Conservation (phyloP, 1,140 invertebrate genomes). For the Aporrectodea caliginosa region DNA sequence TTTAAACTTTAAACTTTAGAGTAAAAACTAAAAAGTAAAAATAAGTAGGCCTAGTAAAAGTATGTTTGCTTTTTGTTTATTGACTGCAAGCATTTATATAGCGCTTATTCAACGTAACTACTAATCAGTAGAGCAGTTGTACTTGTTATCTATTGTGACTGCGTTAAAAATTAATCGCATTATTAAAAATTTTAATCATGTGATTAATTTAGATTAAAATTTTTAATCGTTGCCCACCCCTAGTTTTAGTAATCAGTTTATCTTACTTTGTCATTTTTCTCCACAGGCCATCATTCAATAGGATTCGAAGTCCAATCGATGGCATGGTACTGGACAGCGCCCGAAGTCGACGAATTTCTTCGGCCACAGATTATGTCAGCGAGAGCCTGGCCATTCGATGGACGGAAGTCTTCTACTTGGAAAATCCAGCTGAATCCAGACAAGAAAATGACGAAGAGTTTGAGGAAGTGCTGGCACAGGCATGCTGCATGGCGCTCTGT, state of each 20-base stretch:
- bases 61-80: no score
- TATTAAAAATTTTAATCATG: background rate
- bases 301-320: background rate
- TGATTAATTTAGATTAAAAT: no score
- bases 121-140: no score
- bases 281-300: background rate
- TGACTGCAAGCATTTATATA: no score
- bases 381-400: background rate
- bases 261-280: background rate
- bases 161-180: background rate
- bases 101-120: no score
- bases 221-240: no score
- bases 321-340: background rate
- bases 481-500: conserved; percentile 71
- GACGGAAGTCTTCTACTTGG: background rate
- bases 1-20: no score
- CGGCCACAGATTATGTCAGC: background rate
- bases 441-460: no score
- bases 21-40: no score
- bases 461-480: conserved; percentile 72
- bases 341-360: background rate
- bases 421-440: no score
- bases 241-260: no score
- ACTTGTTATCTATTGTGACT: background rate
- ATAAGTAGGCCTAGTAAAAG: no score